Evolutionary conservation across 2,888 invertebrate genomes (phyloP), one percentile per base, ranked within the genome.

Genomic region (Drosophila fulvimacula): DNA sequence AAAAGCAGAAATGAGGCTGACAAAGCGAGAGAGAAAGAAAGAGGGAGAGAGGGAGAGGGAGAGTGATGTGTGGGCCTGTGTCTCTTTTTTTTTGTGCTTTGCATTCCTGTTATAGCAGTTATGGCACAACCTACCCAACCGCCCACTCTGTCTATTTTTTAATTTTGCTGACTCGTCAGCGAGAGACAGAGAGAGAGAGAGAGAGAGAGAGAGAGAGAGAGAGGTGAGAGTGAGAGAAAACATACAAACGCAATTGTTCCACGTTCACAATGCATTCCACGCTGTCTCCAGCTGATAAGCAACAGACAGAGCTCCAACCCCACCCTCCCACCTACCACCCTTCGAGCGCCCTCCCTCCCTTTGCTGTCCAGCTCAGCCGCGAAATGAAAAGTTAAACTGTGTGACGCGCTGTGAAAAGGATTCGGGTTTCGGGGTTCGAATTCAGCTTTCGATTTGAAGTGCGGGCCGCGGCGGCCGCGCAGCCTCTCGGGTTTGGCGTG

Each of bases 351-450:
- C 38, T n/a, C 11, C 51, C 34, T 32, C 30, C 34, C 53, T 56
- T 38, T 34, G 48, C 59, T 51, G 57, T 65, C 80, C 62, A 67
- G 61, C 79, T 59, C 59, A 64, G 67, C 82, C 71, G 66, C 74
- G 73, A 84, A 84, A 85, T 85, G 86, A 88, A 85, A 85, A 88
- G 83, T 85, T 88, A 88, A 84, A 85, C 88, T 85, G 84, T 85
- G 85, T 87, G 84, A 85, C 88, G 88, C 82, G 69, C 59, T 64
- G 44, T 41, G 64, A 76, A 76, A 60, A 38, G 55, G 46, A 17
- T 32, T 34, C 44, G 49, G 49, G 17, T 55, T 30, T 72, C 56
- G 62, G 51, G 46, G 17, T 52, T 55, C 39, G 24, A 27, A 32
- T 51, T 51, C 49, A 21, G 34, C 32, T 51, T 55, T 63, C 48